Evolutionary conservation across 2,797 vertebrate species (phyloP), one percentile per base, ranked within the genome.

Genomic region (Lepus oiostolus): DNA sequence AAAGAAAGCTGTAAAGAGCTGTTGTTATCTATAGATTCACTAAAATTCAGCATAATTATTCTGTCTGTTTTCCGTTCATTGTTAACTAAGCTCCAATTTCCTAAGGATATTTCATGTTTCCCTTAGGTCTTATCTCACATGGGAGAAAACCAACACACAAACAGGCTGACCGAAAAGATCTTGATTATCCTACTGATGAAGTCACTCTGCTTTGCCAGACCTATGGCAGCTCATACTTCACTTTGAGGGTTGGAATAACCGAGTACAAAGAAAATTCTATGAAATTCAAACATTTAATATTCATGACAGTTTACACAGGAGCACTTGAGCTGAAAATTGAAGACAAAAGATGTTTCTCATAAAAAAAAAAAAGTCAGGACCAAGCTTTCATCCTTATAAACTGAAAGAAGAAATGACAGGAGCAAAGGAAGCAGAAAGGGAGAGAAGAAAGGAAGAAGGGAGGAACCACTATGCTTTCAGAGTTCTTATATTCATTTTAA

Each of bases 401-500:
- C 10, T 72, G 12, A 79, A 35, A 24, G 22, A 74, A 65, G 11
- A 75, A 72, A 75, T 54, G 42, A 58, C 14, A 16, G 19, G 12
- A 62, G 4, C 19, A 12, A 50, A 50, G 1, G 19, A 17, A 22
- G 19, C 5, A 30, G 4, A 9, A 13, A 26, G 9, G 17, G 47
- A 32, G 12, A 19, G 2, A 38, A 38, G 54, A 26, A 63, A 74
- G 7, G 4, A n/a, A 58, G 54, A 9, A 19, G 7, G 17, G 54
- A 32, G 12, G 12, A 0, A 38, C 16, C 1, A 28, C 42, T 54
- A 21, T 72, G 72, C 32, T 60, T 4, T 14, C 85, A 38, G 6
- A 38, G 1, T 63, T 88, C 1, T 72, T 88, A 58, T 24, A 2
- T 71, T 82, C 79, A 63, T 85, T 95, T 87, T 58, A 95, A 91